Evolutionary conservation across 1,140 invertebrate species (phyloP).

Genomic region (Cotesia chilonis): DNA sequence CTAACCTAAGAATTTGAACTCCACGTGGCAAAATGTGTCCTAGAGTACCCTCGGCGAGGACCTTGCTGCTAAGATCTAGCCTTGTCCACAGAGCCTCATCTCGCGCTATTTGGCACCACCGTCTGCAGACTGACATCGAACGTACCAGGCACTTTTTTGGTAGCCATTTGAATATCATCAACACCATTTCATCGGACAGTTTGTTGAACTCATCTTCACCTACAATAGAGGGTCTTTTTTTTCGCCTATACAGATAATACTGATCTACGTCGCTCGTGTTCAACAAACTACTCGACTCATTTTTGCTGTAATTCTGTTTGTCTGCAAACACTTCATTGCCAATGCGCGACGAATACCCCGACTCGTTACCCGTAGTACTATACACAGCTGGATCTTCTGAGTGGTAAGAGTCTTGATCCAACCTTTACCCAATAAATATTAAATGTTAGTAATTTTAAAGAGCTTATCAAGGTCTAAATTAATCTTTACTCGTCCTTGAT

Average conservation of each 20-base stretch:
- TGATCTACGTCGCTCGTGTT: slow-evolving; percentile 51
- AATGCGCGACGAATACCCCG: slow-evolving; percentile 51
- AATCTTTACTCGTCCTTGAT: too few species aligned
- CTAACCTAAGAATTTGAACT: slow-evolving; percentile 77
- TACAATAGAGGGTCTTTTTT: slow-evolving; percentile 50
- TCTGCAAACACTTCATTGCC: slow-evolving; percentile 50
- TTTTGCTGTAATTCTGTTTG: slow-evolving; percentile 50
- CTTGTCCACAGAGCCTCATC: slow-evolving; percentile 87
- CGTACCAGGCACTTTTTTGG: slow-evolving; percentile 77
- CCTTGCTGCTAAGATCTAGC: slow-evolving; percentile 79
- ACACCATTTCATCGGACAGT: slow-evolving; percentile 83
- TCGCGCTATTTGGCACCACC: slow-evolving; percentile 77
- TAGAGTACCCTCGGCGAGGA: slow-evolving; percentile 72
- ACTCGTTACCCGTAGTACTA: slow-evolving; percentile 48
- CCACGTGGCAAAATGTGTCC: slow-evolving; percentile 77
- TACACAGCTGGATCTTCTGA: slow-evolving; percentile 44
- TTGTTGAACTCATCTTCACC: slow-evolving; percentile 70
- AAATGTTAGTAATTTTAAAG: neutral
- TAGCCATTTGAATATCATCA: slow-evolving; percentile 84
- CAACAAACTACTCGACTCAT: slow-evolving; percentile 43
- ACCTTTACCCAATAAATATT: slow-evolving; percentile 39
- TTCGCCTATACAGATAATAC: slow-evolving; percentile 57
- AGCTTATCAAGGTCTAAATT: slow-evolving; percentile 3
- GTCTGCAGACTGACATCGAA: slow-evolving; percentile 67
- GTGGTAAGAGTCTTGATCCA: slow-evolving; percentile 45